Evolutionary conservation across 2,888 invertebrate genomes (phyloP), one percentile per base, ranked within the genome.

Genomic region (Tenthredo livida): DNA sequence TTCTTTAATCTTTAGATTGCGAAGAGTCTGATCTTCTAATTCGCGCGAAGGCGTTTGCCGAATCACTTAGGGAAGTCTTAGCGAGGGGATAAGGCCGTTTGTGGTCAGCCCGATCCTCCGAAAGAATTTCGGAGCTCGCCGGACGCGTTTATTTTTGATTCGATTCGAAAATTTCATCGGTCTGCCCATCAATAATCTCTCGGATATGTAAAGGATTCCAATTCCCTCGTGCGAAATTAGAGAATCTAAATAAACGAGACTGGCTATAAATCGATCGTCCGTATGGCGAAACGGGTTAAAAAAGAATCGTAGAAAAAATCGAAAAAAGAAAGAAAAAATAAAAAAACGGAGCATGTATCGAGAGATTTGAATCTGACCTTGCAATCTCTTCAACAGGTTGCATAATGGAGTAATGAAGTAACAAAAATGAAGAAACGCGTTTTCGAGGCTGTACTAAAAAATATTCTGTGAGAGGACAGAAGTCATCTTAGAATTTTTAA

Each of bases 301-400:
- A 29, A 10, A 12, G 5, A 67, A 29, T 15, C 12, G 9, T 72
- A 43, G 2, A 25, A 29, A 50, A 29, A 29, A 29, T n/a, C n/a
- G 12, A 10, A 2, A 15, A 67, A 29, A 43, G 0, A 25, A 47
- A 50, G 0, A 33, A 33, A 17, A 25, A 77, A 54, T 7, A 12
- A 5, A 1, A 21, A 12, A 21, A 12, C 43, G 54, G 54, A 54
- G 25, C 29, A 75, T 77, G 33, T 17, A 29, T 15, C 29, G 25
- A 50, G 77, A 29, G 77, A 54, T n/a, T 40, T 9, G 15, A 33
- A 21, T 37, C 47, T 40, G 77, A 54, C 77, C 77, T 77, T 50
- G 77, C 77, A 29, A 77, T 77, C 50, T 77, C 77, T 77, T 77
- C 29, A 12, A 21, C 72, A 33, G 33, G n/a, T 77, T 77, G 77